Conservation (phyloP, 2,888 invertebrate species). For the Chrysolina oricalcia region DNA sequence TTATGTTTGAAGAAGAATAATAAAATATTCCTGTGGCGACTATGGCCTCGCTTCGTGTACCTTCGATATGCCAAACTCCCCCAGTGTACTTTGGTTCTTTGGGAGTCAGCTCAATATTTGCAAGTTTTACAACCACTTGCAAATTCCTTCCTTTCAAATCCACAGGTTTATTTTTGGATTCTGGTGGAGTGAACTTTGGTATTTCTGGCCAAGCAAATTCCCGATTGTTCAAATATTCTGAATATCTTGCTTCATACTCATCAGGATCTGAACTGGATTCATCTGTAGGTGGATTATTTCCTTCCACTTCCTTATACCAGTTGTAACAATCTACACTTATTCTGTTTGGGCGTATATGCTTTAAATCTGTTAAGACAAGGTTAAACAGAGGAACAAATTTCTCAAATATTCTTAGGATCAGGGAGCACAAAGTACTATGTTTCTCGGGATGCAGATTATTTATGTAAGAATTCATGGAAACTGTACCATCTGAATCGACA, state of each 20-base stretch:
- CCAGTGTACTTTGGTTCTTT: conserved; percentile 3
- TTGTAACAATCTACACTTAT: not conserved
- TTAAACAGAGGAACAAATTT: conserved; percentile 1
- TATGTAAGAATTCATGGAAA: conserved; percentile 2
- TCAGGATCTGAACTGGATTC: not conserved
- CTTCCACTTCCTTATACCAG: not conserved
- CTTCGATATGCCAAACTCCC: conserved; percentile 5
- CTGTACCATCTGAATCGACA: not conserved
- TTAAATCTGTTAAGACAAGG: not conserved
- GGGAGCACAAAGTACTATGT: not conserved
- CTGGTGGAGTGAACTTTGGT: not conserved
- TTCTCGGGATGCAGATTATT: not conserved
- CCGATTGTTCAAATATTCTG: not conserved
- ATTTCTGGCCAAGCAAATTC: not conserved
- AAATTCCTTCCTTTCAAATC: not conserved
- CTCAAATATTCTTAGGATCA: not conserved
- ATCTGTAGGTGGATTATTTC: not conserved
- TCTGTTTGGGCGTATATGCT: not conserved
- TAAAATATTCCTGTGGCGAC: conserved; percentile 6
- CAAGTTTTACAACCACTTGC: conserved; percentile 5
- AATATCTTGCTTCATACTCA: not conserved
- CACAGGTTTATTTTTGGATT: not conserved
- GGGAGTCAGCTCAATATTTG: conserved; percentile 6
- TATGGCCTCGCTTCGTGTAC: not conserved
- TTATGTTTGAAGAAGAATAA: not conserved